phyloP scores from a whole-genome alignment of 2,113 vertebrate genomes.

The Vulpes lagopus region DNA sequence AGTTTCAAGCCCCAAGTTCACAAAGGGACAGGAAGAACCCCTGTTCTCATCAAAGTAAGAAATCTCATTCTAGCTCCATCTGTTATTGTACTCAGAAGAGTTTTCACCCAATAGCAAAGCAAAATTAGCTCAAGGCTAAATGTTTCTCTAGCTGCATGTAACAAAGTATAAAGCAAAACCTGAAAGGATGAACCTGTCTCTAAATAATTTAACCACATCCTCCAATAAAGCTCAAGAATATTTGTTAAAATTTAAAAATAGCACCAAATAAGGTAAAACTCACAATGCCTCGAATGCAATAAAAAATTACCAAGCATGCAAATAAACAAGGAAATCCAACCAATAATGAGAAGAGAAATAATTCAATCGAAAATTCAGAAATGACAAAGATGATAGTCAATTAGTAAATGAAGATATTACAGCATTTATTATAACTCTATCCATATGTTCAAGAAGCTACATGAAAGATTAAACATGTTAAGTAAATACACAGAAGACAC shows the following conservation, averaged over 20 bases:
- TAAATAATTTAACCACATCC: conserved; percentile 24
- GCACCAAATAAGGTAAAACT: conserved; percentile 25
- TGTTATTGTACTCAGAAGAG: background rate
- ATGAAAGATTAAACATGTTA: background rate
- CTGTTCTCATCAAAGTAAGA: background rate
- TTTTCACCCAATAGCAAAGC: background rate
- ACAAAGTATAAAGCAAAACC: conserved; percentile 34
- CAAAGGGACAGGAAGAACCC: background rate
- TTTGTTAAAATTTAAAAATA: conserved; percentile 45
- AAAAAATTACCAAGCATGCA: conserved; percentile 41
- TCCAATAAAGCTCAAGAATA: conserved; percentile 47
- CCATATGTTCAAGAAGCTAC: background rate
- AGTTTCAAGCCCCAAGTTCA: background rate
- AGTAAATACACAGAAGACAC: background rate
- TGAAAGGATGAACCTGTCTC: background rate
- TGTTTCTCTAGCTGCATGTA: background rate
- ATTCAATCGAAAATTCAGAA: conserved; percentile 7
- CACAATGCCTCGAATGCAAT: conserved; percentile 8
- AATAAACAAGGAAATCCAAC: conserved; percentile 42
- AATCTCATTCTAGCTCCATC: background rate
- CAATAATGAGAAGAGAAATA: conserved; percentile 20
- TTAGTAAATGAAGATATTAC: conserved; percentile 27
- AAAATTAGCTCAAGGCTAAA: conserved; percentile 61
- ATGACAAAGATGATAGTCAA: conserved; percentile 11
- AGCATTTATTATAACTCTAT: background rate